Base-by-base conservation (phyloP, 2,113 vertebrate species). In the Otis tarda region DNA sequence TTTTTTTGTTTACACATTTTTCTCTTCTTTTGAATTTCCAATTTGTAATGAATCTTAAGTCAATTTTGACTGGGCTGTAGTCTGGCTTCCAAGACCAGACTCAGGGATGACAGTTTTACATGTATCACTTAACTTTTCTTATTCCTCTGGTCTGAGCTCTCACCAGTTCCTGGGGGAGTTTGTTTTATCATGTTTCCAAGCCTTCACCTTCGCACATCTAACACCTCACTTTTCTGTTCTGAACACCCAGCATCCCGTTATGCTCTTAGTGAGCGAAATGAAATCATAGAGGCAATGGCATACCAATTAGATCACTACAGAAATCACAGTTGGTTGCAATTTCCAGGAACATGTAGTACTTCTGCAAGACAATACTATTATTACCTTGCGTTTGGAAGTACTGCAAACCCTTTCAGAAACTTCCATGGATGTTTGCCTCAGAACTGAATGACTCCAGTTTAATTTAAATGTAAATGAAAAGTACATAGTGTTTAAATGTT, bases 401-500 rank as follows among this genome's bases (percentile, higher is more conserved):
- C 53, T 87, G 92, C 55, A 87, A 30, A 89, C 73, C 90, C 89
- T 74, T 74, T n/a, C 37, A 52, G 5, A 68, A 63, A 47, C 78
- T 55, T 83, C 45, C 89, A 39, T 39, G n/a, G 73, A 39, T 33
- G 28, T 91, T 86, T 92, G 82, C 92, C 79, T 89, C 57, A 7
- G 61, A 65, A 67, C 68, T 4, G 85, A 91, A 90, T 7, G 35
- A 25, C 86, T 92, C 61, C 37, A 10, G 57, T 61, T 93, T 86
- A 49, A 90, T 96, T 96, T 95, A 95, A 95, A 97, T 95, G 93
- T 92, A 96, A 92, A 97, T 95, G 57, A 70, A 94, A 89, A 73
- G 67, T 80, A 82, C 64, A 59, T 61, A 49, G 53, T 14, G 37
- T 83, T 90, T 77, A 64, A 95, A 53, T 52, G 71, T 86, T 82